Evolutionary conservation across 2,888 invertebrate species (phyloP), one percentile per base, ranked within the genome.

Genomic region (Cetonia aurata): DNA sequence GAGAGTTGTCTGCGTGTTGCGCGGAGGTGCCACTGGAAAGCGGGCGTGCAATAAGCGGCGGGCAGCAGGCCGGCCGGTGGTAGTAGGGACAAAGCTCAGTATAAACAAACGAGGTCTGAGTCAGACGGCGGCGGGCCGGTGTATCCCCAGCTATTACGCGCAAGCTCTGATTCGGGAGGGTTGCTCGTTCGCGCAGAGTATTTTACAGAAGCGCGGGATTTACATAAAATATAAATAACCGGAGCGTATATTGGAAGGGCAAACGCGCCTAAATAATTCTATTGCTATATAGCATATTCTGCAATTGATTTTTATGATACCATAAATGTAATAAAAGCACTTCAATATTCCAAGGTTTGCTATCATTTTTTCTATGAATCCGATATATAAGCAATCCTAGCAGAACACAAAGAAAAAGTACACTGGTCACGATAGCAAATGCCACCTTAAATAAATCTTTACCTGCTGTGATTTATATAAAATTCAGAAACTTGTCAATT

Each of bases 31-130:
- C 52, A 52, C 62, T 65, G 50, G 50, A 65, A 65, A 52, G 17
- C 62, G 50, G 50, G 19, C 62, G 50, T 53, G 59, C 52, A 33
- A 44, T 33, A 44, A 53, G 67, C 70, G 42, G 41, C 42, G 17
- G 60, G 19, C 48, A 25, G 48, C 57, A 59, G 15, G 48, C 69
- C 57, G 56, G 57, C 55, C 66, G 42, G 62, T 52, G 65, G 50
- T 41, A 37, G 68, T 57, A 57, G 71, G 70, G 66, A 70, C 70
- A 66, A 65, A 66, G 66, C 62, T 60, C 60, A 15, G 53, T 53
- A 41, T 25, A 68, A 69, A 69, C 69, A 69, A 69, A 69, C 69
- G 69, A 52, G 55, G 60, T 57, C 53, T 69, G 69, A 62, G 44
- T 62, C 69, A 62, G 50, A 52, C 37, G 17, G 44, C 42, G 53